phyloP scores from a whole-genome alignment of 2,888 invertebrate species.

The Epistrophella euchroma region DNA sequence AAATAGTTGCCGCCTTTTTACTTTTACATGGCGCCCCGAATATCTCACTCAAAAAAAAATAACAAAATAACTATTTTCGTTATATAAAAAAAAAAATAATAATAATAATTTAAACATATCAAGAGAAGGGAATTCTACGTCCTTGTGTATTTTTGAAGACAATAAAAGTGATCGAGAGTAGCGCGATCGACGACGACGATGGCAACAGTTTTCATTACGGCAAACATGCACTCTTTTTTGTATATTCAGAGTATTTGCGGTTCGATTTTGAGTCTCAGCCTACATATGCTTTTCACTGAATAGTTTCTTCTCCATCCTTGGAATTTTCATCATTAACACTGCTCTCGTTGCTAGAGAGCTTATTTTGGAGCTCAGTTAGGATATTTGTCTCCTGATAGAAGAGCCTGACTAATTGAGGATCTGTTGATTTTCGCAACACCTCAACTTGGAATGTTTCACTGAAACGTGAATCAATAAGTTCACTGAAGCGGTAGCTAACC shows the following conservation, averaged over 20 bases:
- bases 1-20: constrained; percentile 39
- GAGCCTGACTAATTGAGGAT: constrained; percentile 79
- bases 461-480: constrained; percentile 88
- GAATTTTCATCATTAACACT: constrained; percentile 53
- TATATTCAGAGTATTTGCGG: constrained; percentile 24
- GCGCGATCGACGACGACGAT: constrained; percentile 40
- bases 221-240: constrained; percentile 33
- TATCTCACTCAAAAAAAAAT: constrained; percentile 58
- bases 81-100: constrained; percentile 40
- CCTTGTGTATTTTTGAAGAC: constrained; percentile 48
- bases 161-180: constrained; percentile 65
- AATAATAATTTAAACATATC: constrained; percentile 31
- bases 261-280: constrained; percentile 19
- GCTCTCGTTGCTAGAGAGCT: constrained; percentile 47
- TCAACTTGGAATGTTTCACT: constrained; percentile 83
- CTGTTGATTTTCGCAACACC: constrained; percentile 65
- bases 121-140: constrained; percentile 41
- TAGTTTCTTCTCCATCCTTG: constrained; percentile 32
- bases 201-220: constrained; percentile 46
- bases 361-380: constrained; percentile 79
- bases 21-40: constrained; percentile 25
- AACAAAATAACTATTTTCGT: constrained; percentile 36
- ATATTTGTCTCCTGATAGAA: constrained; percentile 82
- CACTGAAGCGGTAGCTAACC: constrained; percentile 87
- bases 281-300: constrained; percentile 38